Percentiles rank a stretch among this genome's conserved stretches.
phyloP scores from a whole-genome alignment of 2,113 vertebrate species.

The Salvelinus namaycush region DNA sequence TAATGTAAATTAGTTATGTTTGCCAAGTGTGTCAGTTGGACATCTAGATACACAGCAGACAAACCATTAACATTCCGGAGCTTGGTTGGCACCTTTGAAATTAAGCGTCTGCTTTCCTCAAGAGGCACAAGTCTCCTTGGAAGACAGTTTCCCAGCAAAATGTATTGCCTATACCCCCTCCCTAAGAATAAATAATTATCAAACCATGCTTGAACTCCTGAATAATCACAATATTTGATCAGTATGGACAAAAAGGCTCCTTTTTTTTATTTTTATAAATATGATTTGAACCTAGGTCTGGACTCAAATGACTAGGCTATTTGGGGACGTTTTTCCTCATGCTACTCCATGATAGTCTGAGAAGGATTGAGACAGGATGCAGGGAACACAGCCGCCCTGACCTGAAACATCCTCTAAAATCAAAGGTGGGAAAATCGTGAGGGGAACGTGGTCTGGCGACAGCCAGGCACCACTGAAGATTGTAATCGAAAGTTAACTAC shows the following conservation, averaged over 20 bases:
- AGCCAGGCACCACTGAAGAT: slow-evolving; percentile 9
- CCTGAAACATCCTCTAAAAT: slow-evolving; percentile 33
- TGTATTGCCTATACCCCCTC: too few relatives aligned
- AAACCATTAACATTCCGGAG: not conserved
- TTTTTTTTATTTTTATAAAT: too few relatives aligned
- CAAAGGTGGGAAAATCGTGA: slow-evolving; percentile 26
- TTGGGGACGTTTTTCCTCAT: not conserved
- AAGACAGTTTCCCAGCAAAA: too few relatives aligned
- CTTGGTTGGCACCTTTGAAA: too few relatives aligned
- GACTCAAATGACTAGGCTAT: not conserved
- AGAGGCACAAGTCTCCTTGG: too few relatives aligned
- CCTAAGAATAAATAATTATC: too few relatives aligned
- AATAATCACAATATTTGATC: too few relatives aligned
- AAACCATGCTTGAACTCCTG: too few relatives aligned
- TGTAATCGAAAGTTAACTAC: not conserved
- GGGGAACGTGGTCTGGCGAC: slow-evolving; percentile 15
- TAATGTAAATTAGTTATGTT: not conserved
- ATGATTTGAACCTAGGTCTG: too few relatives aligned
- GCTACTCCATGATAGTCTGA: slow-evolving; percentile 5
- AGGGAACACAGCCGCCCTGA: slow-evolving; percentile 22
- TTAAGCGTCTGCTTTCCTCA: too few relatives aligned
- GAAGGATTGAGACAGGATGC: slow-evolving; percentile 22
- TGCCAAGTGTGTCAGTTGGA: not conserved
- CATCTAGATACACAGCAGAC: not conserved
- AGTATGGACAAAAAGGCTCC: too few relatives aligned